phyloP scores from a whole-genome alignment of 2,113 vertebrate genomes.

The Tragelaphus strepsiceros region DNA sequence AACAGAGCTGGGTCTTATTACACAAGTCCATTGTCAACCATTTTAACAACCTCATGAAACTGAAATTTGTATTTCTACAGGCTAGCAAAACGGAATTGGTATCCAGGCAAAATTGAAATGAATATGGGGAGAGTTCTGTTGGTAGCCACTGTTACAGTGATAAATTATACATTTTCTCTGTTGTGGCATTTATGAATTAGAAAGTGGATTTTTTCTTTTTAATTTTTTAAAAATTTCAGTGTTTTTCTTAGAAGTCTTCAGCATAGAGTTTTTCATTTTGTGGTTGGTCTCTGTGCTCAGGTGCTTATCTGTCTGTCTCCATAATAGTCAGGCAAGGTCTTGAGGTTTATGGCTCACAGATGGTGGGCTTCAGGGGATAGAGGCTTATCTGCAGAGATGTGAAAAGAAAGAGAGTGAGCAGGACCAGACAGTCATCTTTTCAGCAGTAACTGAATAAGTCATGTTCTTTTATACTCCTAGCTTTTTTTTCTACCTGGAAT shows the following conservation, averaged over 20 bases:
- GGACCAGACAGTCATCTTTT: not conserved
- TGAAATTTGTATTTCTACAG: not conserved
- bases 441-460: not conserved
- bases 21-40: not conserved
- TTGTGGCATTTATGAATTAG: not conserved
- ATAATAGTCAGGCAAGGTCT: not conserved
- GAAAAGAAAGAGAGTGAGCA: not conserved
- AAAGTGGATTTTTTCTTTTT: not conserved
- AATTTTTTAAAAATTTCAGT: not conserved
- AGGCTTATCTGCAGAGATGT: not conserved
- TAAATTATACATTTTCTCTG: not conserved
- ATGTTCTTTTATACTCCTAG: not conserved
- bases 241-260: not conserved
- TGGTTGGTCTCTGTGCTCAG: not conserved
- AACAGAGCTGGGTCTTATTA: not conserved
- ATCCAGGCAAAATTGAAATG: not conserved
- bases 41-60: not conserved
- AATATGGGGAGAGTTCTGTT: not conserved
- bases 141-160: not conserved
- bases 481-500: not conserved
- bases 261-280: not conserved
- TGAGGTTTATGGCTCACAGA: not conserved
- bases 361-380: not conserved
- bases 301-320: not conserved
- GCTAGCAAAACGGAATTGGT: not conserved